Conservation (phyloP, 1,140 invertebrate genomes). For the Daktulosphaira vitifoliae region DNA sequence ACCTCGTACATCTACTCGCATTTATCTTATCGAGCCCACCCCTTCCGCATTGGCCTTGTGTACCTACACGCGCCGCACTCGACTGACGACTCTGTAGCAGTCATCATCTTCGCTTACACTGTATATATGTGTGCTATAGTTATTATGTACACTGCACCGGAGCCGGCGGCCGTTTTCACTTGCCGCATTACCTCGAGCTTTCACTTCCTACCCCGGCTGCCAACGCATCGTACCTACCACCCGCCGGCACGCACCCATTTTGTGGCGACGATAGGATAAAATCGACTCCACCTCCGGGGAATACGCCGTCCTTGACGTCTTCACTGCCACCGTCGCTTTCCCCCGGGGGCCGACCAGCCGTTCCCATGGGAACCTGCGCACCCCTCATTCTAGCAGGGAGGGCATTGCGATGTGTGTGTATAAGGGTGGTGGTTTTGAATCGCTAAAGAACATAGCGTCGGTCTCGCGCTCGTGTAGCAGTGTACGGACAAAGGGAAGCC, state of each 20-base stretch:
- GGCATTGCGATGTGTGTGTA: neutral
- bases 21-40: too few relatives aligned
- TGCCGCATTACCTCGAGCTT: too few relatives aligned
- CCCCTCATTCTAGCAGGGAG: neutral
- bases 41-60: too few relatives aligned
- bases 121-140: too few relatives aligned
- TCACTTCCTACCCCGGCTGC: neutral
- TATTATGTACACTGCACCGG: neutral
- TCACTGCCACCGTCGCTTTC: slow-evolving; percentile 35
- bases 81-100: too few relatives aligned
- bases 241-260: slow-evolving; percentile 18
- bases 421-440: slow-evolving; percentile 31
- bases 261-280: slow-evolving; percentile 28
- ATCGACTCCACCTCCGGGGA: slow-evolving; percentile 43
- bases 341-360: slow-evolving; percentile 41
- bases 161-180: too few relatives aligned
- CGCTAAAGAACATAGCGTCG: slow-evolving; percentile 25
- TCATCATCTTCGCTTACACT: too few relatives aligned
- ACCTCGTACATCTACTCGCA: neutral
- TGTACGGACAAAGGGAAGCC: neutral
- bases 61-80: too few relatives aligned
- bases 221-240: neutral
- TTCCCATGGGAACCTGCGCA: slow-evolving; percentile 45
- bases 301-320: slow-evolving; percentile 36
- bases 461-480: neutral